Conservation (phyloP, 2,113 vertebrate genomes). For the Elaphurus davidianus region DNA sequence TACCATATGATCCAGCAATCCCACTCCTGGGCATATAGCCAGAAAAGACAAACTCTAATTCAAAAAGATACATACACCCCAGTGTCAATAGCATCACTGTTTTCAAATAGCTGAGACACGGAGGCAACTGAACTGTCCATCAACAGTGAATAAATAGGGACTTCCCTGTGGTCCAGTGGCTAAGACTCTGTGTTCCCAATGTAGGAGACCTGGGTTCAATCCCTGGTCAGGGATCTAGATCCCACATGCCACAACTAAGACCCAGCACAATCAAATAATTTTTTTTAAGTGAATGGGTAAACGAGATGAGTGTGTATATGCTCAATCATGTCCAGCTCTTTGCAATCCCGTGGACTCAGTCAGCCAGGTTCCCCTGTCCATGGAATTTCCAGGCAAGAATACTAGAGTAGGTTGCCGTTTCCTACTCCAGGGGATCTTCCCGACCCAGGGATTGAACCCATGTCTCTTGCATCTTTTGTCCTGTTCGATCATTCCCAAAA, state of each 20-base stretch:
- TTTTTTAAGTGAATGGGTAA: background rate
- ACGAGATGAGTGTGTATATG: background rate
- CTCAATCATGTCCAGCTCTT: background rate
- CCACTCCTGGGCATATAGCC: background rate
- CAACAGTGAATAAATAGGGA: background rate
- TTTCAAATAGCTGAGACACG: background rate
- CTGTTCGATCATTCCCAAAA: background rate
- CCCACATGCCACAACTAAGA: background rate
- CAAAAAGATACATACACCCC: background rate
- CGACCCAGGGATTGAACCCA: background rate
- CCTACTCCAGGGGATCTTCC: background rate
- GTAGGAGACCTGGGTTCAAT: background rate
- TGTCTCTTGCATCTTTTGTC: background rate
- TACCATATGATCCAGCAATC: background rate
- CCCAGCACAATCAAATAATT: background rate
- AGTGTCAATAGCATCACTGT: background rate
- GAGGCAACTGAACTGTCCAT: background rate
- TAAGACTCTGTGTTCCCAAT: background rate
- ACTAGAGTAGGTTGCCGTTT: background rate
- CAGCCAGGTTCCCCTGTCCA: background rate
- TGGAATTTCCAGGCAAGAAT: background rate
- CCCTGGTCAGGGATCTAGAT: background rate
- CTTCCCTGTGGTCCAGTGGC: background rate
- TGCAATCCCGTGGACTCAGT: background rate
- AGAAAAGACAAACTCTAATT: background rate